Percentiles rank a stretch among this genome's conserved stretches.
Evolutionary conservation across 2,113 vertebrate genomes (phyloP).

Genomic region (Clarias magur): DNA sequence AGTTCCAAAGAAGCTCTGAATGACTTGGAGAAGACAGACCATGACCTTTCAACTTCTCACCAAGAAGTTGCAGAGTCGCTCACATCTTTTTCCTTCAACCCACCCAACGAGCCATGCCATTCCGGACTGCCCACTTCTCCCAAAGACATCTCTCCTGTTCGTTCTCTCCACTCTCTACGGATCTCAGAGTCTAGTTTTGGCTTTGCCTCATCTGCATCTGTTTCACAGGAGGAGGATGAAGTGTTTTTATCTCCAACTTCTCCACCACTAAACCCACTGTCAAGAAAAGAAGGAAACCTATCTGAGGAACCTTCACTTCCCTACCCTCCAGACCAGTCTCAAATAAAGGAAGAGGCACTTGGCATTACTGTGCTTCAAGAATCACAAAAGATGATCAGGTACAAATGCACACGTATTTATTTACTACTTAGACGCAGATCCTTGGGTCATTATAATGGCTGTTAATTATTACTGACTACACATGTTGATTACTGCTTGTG

Average conservation of each 20-base stretch:
- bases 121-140: constrained; percentile 53
- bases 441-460: neutral
- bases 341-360: constrained; percentile 29
- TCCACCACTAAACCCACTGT: constrained; percentile 31
- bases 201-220: constrained; percentile 10
- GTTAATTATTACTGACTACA: neutral
- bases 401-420: neutral
- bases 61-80: constrained; percentile 8
- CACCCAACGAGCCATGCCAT: neutral
- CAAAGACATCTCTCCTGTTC: constrained; percentile 19
- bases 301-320: constrained; percentile 69
- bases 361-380: neutral
- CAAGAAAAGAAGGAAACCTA: constrained; percentile 59
- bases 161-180: constrained; percentile 67
- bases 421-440: neutral
- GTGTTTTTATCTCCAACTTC: constrained; percentile 75
- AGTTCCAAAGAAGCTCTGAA: constrained; percentile 57
- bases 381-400: constrained; percentile 35
- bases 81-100: neutral
- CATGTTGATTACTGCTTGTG: neutral
- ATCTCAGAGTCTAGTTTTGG: constrained; percentile 81
- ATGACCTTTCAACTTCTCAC: constrained; percentile 46
- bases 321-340: constrained; percentile 32
- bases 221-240: constrained; percentile 74
- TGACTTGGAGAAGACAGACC: constrained; percentile 45